Evolutionary conservation across 1,140 invertebrate species (phyloP).

Genomic region (Halesus radiatus): DNA sequence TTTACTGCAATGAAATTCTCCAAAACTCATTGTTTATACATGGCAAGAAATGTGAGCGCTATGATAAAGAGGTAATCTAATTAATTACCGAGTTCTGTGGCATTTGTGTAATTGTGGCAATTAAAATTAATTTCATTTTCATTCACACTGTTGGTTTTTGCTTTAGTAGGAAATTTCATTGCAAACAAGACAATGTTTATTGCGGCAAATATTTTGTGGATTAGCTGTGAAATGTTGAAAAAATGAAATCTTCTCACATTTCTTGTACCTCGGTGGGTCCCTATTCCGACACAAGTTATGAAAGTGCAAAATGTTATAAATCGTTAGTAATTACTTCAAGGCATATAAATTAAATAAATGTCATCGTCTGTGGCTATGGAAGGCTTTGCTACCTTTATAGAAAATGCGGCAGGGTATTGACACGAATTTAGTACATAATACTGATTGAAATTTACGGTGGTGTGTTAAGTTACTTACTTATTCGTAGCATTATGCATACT

Average conservation of each 20-base stretch:
- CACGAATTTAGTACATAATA: too few species aligned
- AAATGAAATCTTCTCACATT: constrained; percentile 16
- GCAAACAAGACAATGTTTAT: constrained; percentile 10
- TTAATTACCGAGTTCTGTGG: constrained; percentile 9
- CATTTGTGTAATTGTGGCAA: constrained; percentile 19
- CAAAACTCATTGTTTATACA: background rate
- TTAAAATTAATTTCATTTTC: constrained; percentile 38
- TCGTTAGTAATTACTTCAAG: too few species aligned
- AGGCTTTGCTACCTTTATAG: too few species aligned
- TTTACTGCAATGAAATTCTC: too few species aligned
- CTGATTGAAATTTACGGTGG: too few species aligned
- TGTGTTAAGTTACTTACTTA: too few species aligned
- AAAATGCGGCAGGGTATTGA: too few species aligned
- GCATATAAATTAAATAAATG: too few species aligned
- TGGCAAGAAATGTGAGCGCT: background rate
- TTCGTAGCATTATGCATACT: too few species aligned
- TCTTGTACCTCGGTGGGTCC: background rate
- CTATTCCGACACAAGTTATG: too few species aligned
- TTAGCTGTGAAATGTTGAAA: background rate
- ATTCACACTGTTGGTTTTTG: constrained; percentile 10
- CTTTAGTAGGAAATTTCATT: constrained; percentile 13
- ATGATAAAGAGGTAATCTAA: background rate
- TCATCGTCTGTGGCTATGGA: too few species aligned
- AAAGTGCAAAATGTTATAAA: too few species aligned
- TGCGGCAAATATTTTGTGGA: background rate